Percentiles rank a stretch among this genome's conserved stretches.
Evolutionary conservation across 2,113 vertebrate species (phyloP).

Genomic region (Lichenostomus cassidix): DNA sequence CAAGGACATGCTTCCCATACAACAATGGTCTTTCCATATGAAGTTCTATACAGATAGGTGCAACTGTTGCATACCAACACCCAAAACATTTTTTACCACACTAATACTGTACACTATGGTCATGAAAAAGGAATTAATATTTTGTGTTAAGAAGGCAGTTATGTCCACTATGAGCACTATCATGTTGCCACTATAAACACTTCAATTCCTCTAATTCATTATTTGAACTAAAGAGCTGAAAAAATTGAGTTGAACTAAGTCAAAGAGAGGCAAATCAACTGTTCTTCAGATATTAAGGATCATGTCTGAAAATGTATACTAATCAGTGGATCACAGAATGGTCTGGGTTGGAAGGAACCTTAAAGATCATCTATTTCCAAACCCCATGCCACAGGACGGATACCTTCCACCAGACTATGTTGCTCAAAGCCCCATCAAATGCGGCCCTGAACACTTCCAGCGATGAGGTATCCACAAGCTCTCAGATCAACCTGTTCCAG

Average conservation of each 20-base stretch:
- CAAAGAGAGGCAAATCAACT: not conserved
- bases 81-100: not conserved
- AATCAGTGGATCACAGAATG: not conserved
- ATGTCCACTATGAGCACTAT: not conserved
- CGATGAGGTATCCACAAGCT: not conserved
- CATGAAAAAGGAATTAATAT: not conserved
- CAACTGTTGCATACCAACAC: not conserved
- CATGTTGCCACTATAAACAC: not conserved
- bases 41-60: not conserved
- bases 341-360: not conserved
- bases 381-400: accelerated
- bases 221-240: not conserved
- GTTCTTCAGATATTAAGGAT: not conserved
- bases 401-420: accelerated
- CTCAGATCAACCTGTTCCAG: not conserved
- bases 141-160: not conserved
- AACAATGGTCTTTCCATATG: not conserved
- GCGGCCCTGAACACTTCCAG: not conserved
- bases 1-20: not conserved
- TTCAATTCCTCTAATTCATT: not conserved
- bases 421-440: not conserved
- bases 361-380: not conserved
- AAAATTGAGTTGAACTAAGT: not conserved
- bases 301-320: not conserved
- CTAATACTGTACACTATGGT: not conserved